Base-by-base conservation (phyloP, 2,797 vertebrate species). In the Borostomias antarcticus region DNA sequence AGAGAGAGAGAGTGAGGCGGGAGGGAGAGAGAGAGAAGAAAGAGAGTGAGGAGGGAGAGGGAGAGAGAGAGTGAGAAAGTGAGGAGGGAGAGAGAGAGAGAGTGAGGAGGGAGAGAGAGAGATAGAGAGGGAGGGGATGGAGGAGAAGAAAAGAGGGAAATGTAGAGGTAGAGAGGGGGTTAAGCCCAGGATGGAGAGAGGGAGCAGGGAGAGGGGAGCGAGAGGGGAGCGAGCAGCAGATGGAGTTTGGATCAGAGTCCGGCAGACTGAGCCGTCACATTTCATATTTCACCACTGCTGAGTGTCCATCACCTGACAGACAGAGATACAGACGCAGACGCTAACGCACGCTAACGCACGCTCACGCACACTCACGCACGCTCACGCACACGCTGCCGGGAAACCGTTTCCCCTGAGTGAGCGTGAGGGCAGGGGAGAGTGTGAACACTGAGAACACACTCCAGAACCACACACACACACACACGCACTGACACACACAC, bases 231-330 rank as follows among this genome's bases (percentile, higher is more conserved):
- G 70, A 83, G 64, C 70, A 72, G 81, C 91, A 93, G 89, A 93
- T 60, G 88, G 89, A 91, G 88, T 89, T 92, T 88, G 85, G 84
- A 89, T 93, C 87, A 89, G 76, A 79, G 66, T 82, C 68, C 67
- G 75, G 73, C 68, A 62, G 77, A 84, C 66, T 58, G 72, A 82
- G 26, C 79, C 71, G 75, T 83, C 80, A 87, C 64, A 75, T 86
- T 82, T 88, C 78, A 86, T 86, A 77, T 68, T 86, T 83, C 90
- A 79, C 65, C 59, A 17, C 43, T 72, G 70, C 70, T 75, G 56
- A 76, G 70, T 73, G 66, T 60, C 66, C 62, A 62, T 23, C 57
- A 21, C 37, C 30, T 57, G 51, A 57, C 52, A 43, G 17, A 60
- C 25, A 51, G 32, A n/a, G n/a, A n/a, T n/a, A n/a, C 25, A 48